Evolutionary conservation across 2,888 invertebrate genomes (phyloP).

Genomic region (Loripinus fragilis): DNA sequence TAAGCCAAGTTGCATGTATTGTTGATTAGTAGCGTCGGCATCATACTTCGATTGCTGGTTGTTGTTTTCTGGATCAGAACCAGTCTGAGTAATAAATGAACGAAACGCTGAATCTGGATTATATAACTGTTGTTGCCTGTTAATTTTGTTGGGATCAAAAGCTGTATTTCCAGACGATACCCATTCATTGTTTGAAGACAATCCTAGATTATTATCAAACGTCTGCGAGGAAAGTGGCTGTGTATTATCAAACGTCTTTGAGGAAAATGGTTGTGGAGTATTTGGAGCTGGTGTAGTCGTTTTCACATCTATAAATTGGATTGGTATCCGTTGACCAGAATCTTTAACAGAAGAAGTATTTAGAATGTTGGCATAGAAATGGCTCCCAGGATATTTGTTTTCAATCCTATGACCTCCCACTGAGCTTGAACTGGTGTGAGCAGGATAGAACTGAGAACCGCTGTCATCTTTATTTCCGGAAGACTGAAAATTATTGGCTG

Average conservation of each 20-base stretch:
- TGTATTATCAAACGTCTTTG: background rate
- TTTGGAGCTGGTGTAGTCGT: background rate
- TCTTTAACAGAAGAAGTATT: background rate
- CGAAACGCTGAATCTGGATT: constrained; percentile 29
- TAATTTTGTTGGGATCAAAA: constrained; percentile 35
- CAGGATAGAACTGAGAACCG: background rate
- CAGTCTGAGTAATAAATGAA: constrained; percentile 46
- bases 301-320: background rate
- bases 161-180: background rate
- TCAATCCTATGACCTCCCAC: background rate
- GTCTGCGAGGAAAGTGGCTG: background rate
- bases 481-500: background rate
- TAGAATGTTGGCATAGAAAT: background rate
- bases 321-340: background rate
- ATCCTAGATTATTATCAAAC: background rate
- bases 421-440: background rate
- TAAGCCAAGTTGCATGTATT: constrained; percentile 7
- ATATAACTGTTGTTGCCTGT: constrained; percentile 22
- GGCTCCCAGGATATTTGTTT: background rate
- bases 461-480: background rate
- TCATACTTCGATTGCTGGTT: constrained; percentile 10
- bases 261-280: background rate
- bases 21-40: constrained; percentile 38
- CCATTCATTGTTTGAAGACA: background rate
- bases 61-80: constrained; percentile 32